Evolutionary conservation across 2,113 vertebrate genomes (phyloP).

Genomic region (Anhinga rufa): DNA sequence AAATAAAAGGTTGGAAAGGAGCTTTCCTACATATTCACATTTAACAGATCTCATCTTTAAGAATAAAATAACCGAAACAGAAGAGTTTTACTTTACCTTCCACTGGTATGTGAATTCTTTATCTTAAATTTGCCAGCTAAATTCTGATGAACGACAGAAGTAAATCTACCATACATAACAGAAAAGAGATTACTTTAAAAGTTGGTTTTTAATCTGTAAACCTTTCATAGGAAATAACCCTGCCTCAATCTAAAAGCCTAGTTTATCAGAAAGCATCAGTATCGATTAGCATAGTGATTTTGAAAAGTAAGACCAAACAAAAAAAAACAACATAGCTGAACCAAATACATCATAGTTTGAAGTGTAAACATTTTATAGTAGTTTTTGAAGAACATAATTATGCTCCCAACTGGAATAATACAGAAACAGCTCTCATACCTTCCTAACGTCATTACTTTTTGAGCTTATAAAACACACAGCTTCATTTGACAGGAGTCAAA

Average conservation of each 20-base stretch:
- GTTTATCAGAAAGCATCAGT: background rate
- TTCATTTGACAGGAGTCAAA: too few relatives aligned
- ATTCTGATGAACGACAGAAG: background rate
- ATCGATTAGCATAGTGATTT: background rate
- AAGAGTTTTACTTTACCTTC: background rate
- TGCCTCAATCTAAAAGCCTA: background rate
- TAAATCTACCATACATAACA: background rate
- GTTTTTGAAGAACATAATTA: background rate
- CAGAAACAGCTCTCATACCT: background rate
- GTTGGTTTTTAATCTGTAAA: background rate
- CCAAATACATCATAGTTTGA: background rate
- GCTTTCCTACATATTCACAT: background rate
- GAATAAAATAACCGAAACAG: background rate
- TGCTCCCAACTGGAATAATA: background rate
- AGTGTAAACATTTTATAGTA: background rate
- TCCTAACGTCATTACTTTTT: background rate
- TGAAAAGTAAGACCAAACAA: background rate
- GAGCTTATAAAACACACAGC: too few relatives aligned
- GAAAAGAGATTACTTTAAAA: background rate
- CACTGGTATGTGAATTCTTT: background rate
- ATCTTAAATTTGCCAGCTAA: background rate
- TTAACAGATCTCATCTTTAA: background rate
- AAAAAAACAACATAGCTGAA: background rate
- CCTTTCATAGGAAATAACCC: background rate
- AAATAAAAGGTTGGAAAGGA: background rate